Evolutionary conservation across 2,888 invertebrate genomes (phyloP), one percentile per base, ranked within the genome.

Genomic region (Apodemia zela): DNA sequence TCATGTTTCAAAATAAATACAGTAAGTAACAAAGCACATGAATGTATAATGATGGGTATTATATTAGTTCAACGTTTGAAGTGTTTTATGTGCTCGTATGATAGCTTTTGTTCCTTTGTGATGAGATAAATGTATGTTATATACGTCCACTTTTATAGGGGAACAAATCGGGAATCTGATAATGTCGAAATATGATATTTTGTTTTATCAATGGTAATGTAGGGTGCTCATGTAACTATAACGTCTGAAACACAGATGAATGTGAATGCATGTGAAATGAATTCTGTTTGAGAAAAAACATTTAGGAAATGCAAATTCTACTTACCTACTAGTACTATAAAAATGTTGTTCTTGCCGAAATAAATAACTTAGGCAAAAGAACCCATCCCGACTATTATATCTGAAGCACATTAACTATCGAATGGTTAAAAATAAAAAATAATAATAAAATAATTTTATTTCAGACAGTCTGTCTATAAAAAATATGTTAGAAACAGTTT

Each of bases 21-120:
- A 89, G 86, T 88, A 89, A 89, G 87, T 81, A 86, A 89, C 87
- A 89, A 88, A 84, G 88, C 86, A 86, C 86, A 90, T 90, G 90
- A 91, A 91, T 90, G 79, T 88, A 87, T 90, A 90, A 91, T 91
- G 89, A 91, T 84, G 84, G 88, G 84, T 81, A 86, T 89, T 90
- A 90, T 91, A 82, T 87, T 82, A 80, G 85, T 78, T 83, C 75
- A 83, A 85, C 81, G 78, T 87, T 85, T 90, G 82, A 80, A 91
- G 90, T 90, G 89, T 90, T 90, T 90, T 90, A 90, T 91, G 73
- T 91, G 87, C 82, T 83, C 82, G 82, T 85, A 87, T 81, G 82
- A 74, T 72, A 76, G 74, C 83, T 80, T 87, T 90, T 89, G 89
- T 91, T 85, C 87, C 85, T 80, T 90, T 90, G 88, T 87, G 78